Percentiles rank a stretch among this genome's conserved stretches.
Evolutionary conservation across 1,140 invertebrate species (phyloP).

Genomic region (Drosophila nebulosa): DNA sequence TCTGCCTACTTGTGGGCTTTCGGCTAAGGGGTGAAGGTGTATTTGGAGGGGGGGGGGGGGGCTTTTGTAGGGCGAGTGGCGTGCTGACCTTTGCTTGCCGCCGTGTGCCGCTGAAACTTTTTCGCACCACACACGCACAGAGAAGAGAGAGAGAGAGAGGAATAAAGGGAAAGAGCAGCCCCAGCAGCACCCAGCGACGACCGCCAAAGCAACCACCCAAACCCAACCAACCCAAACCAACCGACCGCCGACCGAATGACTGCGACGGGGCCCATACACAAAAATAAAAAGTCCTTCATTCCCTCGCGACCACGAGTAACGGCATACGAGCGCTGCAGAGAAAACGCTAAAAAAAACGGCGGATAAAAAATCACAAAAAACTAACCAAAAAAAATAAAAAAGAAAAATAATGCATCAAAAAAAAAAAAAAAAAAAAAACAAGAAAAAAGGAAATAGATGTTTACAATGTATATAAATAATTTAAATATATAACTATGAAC

Average conservation of each 20-base stretch:
- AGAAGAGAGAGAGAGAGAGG: conserved; percentile 1
- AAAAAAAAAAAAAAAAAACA: background rate
- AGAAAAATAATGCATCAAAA: conserved; percentile 17
- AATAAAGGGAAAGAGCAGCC: conserved; percentile 34
- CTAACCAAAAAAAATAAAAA: conserved; percentile 20
- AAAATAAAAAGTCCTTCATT: conserved; percentile 81
- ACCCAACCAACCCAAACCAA: background rate
- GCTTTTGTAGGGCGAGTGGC: conserved; percentile 11
- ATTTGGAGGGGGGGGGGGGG: background rate
- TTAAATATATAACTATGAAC: conserved; percentile 2
- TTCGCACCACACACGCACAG: conserved; percentile 24
- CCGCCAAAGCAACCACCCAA: conserved; percentile 33
- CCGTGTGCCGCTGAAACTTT: conserved; percentile 55
- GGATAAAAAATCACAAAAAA: conserved; percentile 43
- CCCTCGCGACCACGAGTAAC: conserved; percentile 81
- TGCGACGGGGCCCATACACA: conserved; percentile 77
- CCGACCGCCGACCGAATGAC: conserved; percentile 9
- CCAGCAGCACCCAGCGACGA: conserved; percentile 26
- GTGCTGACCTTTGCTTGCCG: conserved; percentile 1
- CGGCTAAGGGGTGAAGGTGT: background rate
- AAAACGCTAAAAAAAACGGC: conserved; percentile 66
- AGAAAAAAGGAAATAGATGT: conserved; percentile 6
- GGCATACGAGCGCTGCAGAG: conserved; percentile 72
- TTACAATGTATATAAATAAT: too few relatives aligned
- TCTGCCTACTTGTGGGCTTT: conserved; percentile 17